phyloP scores from a whole-genome alignment of 2,797 vertebrate genomes.

The Denticeps clupeoides region DNA sequence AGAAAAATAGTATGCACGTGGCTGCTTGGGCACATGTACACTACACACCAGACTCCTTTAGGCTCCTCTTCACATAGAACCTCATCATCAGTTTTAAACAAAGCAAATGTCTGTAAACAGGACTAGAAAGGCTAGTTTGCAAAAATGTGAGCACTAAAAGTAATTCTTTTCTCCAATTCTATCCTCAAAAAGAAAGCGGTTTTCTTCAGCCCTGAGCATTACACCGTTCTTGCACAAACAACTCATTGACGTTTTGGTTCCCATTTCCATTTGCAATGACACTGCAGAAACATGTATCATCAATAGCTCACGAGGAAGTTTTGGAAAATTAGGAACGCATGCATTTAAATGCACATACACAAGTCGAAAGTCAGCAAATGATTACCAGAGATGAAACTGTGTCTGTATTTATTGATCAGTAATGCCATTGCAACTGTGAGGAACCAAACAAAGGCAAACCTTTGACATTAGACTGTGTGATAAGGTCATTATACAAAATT shows the following conservation, averaged over 20 bases:
- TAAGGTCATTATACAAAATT: background rate
- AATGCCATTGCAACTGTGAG: constrained; percentile 23
- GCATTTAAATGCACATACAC: background rate
- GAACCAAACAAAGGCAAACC: constrained; percentile 3
- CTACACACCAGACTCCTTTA: too few relatives aligned
- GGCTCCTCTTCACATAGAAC: constrained; percentile 27
- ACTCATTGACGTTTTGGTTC: too few relatives aligned
- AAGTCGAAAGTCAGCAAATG: constrained; percentile 27
- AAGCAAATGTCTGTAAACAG: background rate
- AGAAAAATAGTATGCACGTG: constrained; percentile 63
- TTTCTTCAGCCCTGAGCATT: too few relatives aligned
- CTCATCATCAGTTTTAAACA: too few relatives aligned
- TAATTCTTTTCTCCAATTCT: too few relatives aligned
- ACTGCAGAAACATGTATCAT: constrained; percentile 1
- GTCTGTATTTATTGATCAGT: constrained; percentile 29
- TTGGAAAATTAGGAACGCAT: background rate
- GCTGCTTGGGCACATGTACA: constrained; percentile 48
- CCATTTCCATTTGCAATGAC: constrained; percentile 4
- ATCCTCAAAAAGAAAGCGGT: too few relatives aligned
- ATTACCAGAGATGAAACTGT: constrained; percentile 18
- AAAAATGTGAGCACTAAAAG: constrained; percentile 1
- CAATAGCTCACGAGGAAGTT: too few relatives aligned
- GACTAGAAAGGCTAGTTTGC: background rate
- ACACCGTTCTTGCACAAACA: too few relatives aligned
- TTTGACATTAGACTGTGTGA: background rate